Base-by-base conservation (phyloP, 2,888 invertebrate species). In the Tetropium fuscum region DNA sequence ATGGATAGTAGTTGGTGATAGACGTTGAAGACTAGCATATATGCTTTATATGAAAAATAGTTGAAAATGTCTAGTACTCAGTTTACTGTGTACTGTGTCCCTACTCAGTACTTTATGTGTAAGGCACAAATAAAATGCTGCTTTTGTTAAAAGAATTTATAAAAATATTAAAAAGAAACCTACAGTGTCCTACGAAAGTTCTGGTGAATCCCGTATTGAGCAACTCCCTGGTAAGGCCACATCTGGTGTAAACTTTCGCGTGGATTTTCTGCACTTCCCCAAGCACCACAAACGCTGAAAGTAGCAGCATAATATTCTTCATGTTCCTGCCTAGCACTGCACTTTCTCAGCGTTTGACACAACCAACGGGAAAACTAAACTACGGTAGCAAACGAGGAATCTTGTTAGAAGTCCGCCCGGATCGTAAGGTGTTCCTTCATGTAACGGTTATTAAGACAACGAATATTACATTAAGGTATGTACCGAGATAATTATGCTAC, bases 201-300 rank as follows among this genome's bases (percentile, higher is more conserved):
- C 90, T 84, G 0, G 88, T 87, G 70, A 91, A 87, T 73, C 87
- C 87, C 72, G 87, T 87, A 27, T 85, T 83, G 16, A 87, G 78
- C 36, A 92, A 83, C 72, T 90, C 90, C 56, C 87, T 84, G 18
- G 88, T 88, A 8, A 90, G 85, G 60, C 91, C 89, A 77, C 92
- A 92, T 68, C 87, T 81, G 1, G 87, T 86, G 76, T 88, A 87
- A 55, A 87, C 85, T 79, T 86, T 88, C 1, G 85, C 86, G 69
- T 74, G 60, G 63, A 66, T 51, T 27, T 30, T 38, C 27, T 38
- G 45, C 47, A 45, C 36, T 10, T 19, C 36, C 16, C 3, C 30
- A 49, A 1, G 10, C 20, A 57, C 8, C 22, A 57, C 7, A 16
- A 44, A 11, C 13, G 11, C 49, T 8, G 49, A 41, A 13, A 40